Base-by-base conservation (phyloP, 2,113 vertebrate species). In the Paradisaea rubra region DNA sequence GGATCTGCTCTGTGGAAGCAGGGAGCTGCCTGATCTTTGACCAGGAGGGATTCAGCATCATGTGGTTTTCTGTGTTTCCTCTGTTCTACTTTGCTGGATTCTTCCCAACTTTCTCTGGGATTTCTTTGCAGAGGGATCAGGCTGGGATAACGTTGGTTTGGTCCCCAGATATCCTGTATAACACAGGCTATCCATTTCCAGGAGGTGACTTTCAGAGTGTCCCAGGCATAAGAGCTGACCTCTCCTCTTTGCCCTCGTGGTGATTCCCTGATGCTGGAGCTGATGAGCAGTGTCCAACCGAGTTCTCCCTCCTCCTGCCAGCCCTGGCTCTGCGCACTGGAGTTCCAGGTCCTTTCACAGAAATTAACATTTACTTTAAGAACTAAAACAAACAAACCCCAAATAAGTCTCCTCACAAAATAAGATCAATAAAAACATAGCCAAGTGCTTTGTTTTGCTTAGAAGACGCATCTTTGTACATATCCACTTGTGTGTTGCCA, bases 401-500 rank as follows among this genome's bases (percentile, higher is more conserved):
- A 79, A 89, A 93, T 64, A 84, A 88, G 92, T 79, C 52, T 70
- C 77, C 56, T 27, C 61, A 52, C 60, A 63, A 60, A 85, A 44
- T 3, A 68, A 77, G 65, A 81, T 88, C 89, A 89, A 90, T 68
- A 41, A 73, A 70, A 89, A 45, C 88, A 53, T 1, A 42, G 81
- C 94, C 92, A 80, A 94, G 87, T 22, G 53, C 61, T 88, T 93
- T 89, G 69, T 91, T 95, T 86, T 53, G 39, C 77, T 96, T 87
- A 81, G 82, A 70, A 89, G 92, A 79, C 0, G 59, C 77, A 66
- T 72, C 95, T 89, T 57, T 93, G 91, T 81, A 54, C 63, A 35
- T 10, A 64, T 49, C 68, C 84, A 65, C 59, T 88, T 7, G 42
- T 21, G 45, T n/a, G 33, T 41, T 82, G 88, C 96, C 91, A 93